Conservation (phyloP, 1,140 invertebrate species). For the Pollicipes pollicipes region DNA sequence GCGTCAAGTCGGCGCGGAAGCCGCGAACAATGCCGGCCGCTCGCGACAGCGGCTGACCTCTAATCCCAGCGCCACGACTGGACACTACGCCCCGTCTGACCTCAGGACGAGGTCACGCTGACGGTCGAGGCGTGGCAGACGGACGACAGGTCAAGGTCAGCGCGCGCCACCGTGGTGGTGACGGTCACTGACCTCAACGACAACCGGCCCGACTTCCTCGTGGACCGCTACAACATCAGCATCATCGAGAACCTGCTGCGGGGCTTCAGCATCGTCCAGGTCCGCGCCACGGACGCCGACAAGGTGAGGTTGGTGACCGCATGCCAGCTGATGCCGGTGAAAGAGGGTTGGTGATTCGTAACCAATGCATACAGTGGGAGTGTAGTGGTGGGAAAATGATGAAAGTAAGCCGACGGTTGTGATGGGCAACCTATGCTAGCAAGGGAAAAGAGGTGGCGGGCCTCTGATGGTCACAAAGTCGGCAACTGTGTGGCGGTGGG, state of each 20-base stretch:
- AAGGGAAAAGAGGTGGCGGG: no score
- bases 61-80: no score
- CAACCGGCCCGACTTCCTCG: constrained; percentile 65
- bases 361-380: no score
- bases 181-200: constrained; percentile 65
- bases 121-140: constrained; percentile 53
- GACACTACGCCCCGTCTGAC: constrained; percentile 40
- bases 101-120: constrained; percentile 26
- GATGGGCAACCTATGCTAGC: no score
- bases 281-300: constrained; percentile 55
- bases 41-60: no score
- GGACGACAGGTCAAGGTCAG: constrained; percentile 55
- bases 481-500: no score
- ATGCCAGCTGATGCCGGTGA: no score
- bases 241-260: constrained; percentile 78
- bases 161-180: constrained; percentile 50
- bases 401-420: not conserved
- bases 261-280: constrained; percentile 62
- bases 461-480: no score
- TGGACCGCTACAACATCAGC: constrained; percentile 73
- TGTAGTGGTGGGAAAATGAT: not conserved
- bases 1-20: no score
- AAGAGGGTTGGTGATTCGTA: no score
- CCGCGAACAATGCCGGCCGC: no score
- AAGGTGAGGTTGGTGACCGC: constrained; percentile 36